Conservation (phyloP, 2,113 vertebrate species). For the Turnix velox region DNA sequence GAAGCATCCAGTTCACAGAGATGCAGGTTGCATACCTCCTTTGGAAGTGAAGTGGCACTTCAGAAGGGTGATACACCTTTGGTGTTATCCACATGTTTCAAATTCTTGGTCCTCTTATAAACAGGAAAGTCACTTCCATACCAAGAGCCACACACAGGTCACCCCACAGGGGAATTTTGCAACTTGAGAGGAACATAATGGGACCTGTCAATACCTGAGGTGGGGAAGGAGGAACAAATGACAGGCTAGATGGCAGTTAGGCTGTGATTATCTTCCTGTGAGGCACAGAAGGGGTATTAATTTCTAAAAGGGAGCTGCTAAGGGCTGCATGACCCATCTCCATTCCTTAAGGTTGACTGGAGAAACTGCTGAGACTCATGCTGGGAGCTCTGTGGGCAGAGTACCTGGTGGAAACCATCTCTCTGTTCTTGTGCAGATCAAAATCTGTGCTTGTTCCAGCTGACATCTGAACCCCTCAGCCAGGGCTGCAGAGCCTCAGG, state of each 20-base stretch:
- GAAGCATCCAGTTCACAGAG: not conserved
- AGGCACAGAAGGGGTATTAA: not conserved
- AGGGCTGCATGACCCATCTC: not conserved
- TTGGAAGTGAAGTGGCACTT: conserved; percentile 10
- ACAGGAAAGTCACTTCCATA: conserved; percentile 9
- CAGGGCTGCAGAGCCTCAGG: not conserved
- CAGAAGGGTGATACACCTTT: conserved; percentile 20
- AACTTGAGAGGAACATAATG: not conserved
- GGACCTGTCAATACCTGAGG: not conserved
- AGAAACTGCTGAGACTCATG: not conserved
- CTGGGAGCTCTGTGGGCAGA: not conserved
- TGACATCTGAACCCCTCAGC: not conserved
- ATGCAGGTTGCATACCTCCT: not conserved
- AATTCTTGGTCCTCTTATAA: conserved; percentile 14
- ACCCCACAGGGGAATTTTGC: not conserved
- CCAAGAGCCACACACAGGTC: not conserved
- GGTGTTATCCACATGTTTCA: not conserved
- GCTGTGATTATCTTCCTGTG: not conserved
- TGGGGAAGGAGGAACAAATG: conserved; percentile 30
- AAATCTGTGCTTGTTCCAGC: not conserved
- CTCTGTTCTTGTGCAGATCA: accelerated
- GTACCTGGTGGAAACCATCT: not conserved
- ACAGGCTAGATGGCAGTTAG: not conserved
- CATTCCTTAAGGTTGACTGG: not conserved
- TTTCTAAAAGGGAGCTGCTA: conserved; percentile 6